Evolutionary conservation across 2,113 vertebrate species (phyloP).

Genomic region (Leiothrix lutea): DNA sequence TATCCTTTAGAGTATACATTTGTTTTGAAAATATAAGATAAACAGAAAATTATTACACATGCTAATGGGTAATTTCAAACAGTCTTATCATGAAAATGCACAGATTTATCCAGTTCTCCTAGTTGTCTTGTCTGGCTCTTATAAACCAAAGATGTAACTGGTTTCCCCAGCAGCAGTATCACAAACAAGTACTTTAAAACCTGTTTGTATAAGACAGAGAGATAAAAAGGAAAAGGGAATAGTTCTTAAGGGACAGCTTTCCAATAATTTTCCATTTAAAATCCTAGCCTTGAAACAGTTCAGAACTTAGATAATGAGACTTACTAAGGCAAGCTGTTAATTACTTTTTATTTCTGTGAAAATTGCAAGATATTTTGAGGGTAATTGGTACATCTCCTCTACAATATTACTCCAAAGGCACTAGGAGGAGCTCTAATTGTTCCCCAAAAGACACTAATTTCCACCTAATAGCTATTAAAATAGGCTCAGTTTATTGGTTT

Average conservation of each 20-base stretch:
- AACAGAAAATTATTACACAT: neutral
- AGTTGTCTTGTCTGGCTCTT: neutral
- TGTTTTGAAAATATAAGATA: neutral
- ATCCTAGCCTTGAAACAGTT: neutral
- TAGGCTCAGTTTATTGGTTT: neutral
- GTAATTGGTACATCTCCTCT: neutral
- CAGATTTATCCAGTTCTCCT: neutral
- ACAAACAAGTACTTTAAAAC: neutral
- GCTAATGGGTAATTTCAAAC: neutral
- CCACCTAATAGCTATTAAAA: neutral
- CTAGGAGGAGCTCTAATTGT: constrained; percentile 37
- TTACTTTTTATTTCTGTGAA: constrained; percentile 49
- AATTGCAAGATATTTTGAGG: constrained; percentile 14
- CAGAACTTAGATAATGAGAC: constrained; percentile 13
- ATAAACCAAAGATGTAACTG: neutral
- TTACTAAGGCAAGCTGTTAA: constrained; percentile 10
- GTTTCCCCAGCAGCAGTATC: neutral
- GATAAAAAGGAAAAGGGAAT: neutral
- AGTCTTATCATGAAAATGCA: neutral
- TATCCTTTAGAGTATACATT: neutral
- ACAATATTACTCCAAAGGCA: neutral
- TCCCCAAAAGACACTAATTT: constrained; percentile 13
- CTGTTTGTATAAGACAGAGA: neutral
- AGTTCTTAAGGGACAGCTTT: constrained; percentile 25
- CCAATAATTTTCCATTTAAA: constrained; percentile 19